Percentiles rank a stretch among this genome's conserved stretches.
These are phyloP conservation scores for Danaus melanippus DNA, from an alignment of 1,140 invertebrate genomes.

Conservation along the genomic window DNA sequence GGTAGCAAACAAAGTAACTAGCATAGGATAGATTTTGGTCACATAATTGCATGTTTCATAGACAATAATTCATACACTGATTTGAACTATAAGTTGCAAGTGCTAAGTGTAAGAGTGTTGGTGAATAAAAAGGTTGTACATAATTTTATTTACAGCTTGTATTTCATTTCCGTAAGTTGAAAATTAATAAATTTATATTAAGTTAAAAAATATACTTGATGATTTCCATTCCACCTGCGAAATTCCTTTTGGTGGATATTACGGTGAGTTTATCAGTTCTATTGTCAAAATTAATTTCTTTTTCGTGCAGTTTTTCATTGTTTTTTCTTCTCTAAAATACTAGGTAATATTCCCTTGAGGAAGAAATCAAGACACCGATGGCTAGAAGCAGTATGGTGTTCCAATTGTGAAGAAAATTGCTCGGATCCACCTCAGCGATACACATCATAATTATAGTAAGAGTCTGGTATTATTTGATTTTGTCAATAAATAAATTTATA, in stretches of 20 bases:
- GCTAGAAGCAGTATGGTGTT: slow-evolving; percentile 10
- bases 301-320: slow-evolving; percentile 25
- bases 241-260: slow-evolving; percentile 18
- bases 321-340: slow-evolving; percentile 27
- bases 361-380: slow-evolving; percentile 5
- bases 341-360: slow-evolving; percentile 44
- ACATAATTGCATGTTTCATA: slow-evolving; percentile 28
- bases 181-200: slow-evolving; percentile 58
- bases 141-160: slow-evolving; percentile 62
- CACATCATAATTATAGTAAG: slow-evolving; percentile 63
- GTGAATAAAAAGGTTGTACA: slow-evolving; percentile 56
- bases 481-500: slow-evolving; percentile 57
- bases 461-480: slow-evolving; percentile 64
- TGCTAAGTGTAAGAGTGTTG: slow-evolving; percentile 55
- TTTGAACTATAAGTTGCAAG: slow-evolving; percentile 28
- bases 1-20: slow-evolving; percentile 55
- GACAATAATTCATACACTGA: slow-evolving; percentile 26
- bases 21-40: slow-evolving; percentile 15
- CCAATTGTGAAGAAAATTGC: neutral
- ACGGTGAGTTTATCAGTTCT: slow-evolving; percentile 56
- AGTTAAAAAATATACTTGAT: slow-evolving; percentile 39
- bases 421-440: slow-evolving; percentile 19
- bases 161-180: slow-evolving; percentile 50
- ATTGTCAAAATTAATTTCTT: slow-evolving; percentile 31
- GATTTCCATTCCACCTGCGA: slow-evolving; percentile 33